Conservation (phyloP, 1,140 invertebrate species). For the Drosophila setifemur region DNA sequence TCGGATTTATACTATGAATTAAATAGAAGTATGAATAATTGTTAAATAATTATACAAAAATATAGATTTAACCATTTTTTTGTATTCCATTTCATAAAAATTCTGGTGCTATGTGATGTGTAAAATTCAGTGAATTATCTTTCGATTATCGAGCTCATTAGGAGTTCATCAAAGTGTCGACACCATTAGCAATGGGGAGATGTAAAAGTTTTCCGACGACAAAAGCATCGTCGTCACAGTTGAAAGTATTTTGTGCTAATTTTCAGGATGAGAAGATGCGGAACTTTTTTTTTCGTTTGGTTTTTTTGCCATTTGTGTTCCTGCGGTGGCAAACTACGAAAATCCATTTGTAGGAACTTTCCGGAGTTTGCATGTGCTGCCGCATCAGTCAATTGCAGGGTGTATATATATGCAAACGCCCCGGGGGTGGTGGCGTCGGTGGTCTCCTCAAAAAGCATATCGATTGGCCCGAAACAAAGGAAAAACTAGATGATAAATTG, state of each 20-base stretch:
- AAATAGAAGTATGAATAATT: too few species aligned
- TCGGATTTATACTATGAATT: too few species aligned
- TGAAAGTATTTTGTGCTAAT: slow-evolving; percentile 43
- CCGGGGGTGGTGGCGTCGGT: too few species aligned
- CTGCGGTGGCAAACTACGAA: slow-evolving; percentile 53
- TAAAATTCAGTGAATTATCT: neutral
- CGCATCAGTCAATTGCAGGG: slow-evolving; percentile 43
- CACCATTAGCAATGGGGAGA: neutral
- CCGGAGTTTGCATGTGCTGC: slow-evolving; percentile 62
- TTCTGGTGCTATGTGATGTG: too few species aligned
- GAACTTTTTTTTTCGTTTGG: too few species aligned
- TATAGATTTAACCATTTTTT: too few species aligned
- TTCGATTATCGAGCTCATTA: slow-evolving; percentile 65
- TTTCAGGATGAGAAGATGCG: slow-evolving; percentile 56
- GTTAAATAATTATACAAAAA: too few species aligned
- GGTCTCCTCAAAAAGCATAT: slow-evolving; percentile 20
- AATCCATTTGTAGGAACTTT: slow-evolving; percentile 70
- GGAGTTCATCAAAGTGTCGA: slow-evolving; percentile 61
- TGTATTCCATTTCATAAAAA: too few species aligned
- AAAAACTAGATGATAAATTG: slow-evolving; percentile 69
- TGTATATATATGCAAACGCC: slow-evolving; percentile 1
- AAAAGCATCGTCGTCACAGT: neutral
- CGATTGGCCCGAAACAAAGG: slow-evolving; percentile 37
- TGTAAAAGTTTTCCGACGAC: slow-evolving; percentile 46
- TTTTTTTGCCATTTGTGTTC: too few species aligned